phyloP scores from a whole-genome alignment of 2,113 vertebrate species.

The Indri indri region DNA sequence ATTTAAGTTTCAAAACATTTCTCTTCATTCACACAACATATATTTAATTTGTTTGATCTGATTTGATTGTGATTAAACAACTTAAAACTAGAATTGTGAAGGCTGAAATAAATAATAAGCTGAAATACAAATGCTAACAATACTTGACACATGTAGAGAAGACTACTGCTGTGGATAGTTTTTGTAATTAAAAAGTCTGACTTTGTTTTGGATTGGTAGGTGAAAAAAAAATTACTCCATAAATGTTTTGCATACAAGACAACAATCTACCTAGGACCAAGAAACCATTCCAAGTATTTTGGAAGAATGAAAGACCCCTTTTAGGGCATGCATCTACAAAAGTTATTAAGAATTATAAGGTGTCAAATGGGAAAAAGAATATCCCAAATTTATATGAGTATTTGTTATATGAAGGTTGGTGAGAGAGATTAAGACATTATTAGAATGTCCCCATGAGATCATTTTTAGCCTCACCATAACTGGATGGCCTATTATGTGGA shows the following conservation, averaged over 20 bases:
- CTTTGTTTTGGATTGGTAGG: not conserved
- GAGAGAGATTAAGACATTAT: not conserved
- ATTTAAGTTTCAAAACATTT: not conserved
- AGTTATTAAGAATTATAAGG: not conserved
- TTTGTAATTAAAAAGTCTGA: not conserved
- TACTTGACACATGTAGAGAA: not conserved
- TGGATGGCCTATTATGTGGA: not conserved
- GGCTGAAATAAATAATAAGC: not conserved
- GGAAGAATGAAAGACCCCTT: not conserved
- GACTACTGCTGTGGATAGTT: not conserved
- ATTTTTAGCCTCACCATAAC: not conserved
- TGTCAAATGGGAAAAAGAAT: not conserved
- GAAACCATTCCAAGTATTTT: not conserved
- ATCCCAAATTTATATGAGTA: not conserved
- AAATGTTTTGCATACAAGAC: not conserved
- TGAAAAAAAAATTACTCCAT: not conserved
- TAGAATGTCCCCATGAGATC: not conserved
- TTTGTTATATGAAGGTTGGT: not conserved
- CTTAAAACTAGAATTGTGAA: not conserved
- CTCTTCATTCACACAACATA: not conserved
- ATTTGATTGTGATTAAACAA: not conserved
- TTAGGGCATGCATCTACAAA: not conserved
- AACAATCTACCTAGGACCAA: not conserved
- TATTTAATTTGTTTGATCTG: not conserved
- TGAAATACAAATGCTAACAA: not conserved